Base-by-base conservation (phyloP, 2,888 invertebrate genomes). In the Eubasilissa splendida region DNA sequence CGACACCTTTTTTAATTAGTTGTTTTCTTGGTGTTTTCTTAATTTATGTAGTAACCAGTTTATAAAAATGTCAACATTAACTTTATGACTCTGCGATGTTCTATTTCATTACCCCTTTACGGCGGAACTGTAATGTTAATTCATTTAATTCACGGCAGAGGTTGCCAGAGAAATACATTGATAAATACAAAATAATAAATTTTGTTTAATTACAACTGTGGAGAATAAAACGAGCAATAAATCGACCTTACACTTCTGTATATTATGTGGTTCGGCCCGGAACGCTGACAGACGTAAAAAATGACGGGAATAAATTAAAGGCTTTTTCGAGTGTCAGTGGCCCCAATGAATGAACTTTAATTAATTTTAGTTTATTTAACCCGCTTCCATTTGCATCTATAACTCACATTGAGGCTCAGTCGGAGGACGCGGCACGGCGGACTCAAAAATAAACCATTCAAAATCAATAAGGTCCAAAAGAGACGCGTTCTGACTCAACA, bases 321-420 rank as follows among this genome's bases (percentile, higher is more conserved):
- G 73, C 54, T 77, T 77, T 77, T 81, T 83, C 71, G 73, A 60
- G 54, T 74, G 53, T 22, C 59, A 76, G 63, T 42, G 63, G n/a
- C 76, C 53, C 22, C 58, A 58, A 68, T 81, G 83, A 80, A 81
- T 83, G 77, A 80, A 78, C 77, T 82, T 83, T 83, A 83, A 83
- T 83, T 83, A 83, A 82, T 83, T 82, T 81, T 71, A 82, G 82
- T 83, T 82, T 82, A 82, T 83, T 82, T 82, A 83, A 81, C 82
- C 76, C 79, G 78, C 31, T 76, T 80, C 65, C 80, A 79, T 80
- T 80, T 80, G 81, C 76, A 80, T 76, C 76, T 53, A 77, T 77
- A 77, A 77, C 65, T 80, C 79, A 80, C 70, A 11, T 33, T 7
- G 14, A 9, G 12, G 50, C 66, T 14, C 50, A 14, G 50, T 22